Base-by-base conservation (phyloP, 1,140 invertebrate genomes). In the Bradynema listronoti region DNA sequence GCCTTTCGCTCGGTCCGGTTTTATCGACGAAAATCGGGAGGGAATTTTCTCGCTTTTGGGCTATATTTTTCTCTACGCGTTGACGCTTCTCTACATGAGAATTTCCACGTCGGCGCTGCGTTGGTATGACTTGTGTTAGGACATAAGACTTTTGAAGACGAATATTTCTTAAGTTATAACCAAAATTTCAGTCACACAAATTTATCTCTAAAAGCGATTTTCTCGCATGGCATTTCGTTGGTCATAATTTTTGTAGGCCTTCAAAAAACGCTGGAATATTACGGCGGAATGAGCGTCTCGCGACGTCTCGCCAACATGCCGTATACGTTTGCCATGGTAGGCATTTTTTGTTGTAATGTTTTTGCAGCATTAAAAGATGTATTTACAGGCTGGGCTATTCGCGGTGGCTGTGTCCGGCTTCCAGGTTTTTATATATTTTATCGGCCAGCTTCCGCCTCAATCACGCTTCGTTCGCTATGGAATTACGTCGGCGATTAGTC, bases 21-120 rank as follows among this genome's bases (percentile, higher is more conserved):
- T 91, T 47, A 41, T 93, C 0, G 81, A 84, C 57, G 87, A 89
- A 0, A 96, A 96, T 79, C 83, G 88, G 65, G 91, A 95, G 82
- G 91, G 91, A 0, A 81, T 95, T 36, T 83, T 85, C 32, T 91
- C 91, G 0, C 81, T 85, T 29, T 79, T 86, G 1, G 91, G 91
- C 1, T 94, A 91, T 78, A 78, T 91, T 11, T 83, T 85, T 2
- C 77, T 95, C 1, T 93, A 91, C 29, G 50, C 56, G n/a, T 1
- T 51, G 9, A 24, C 53, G 19, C 39, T 64, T n/a, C 9, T 33
- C n/a, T 69, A 64, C 46, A 22, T 27, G 34, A 66, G 45, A 47
- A 36, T 16, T 49, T 24, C 16, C 6, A 61, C 9, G 11, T 42
- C 16, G 27, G n/a, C 32, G 19, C 45, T 7, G 25, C 16, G 47